Conservation (phyloP, 1,140 invertebrate genomes). For the Melipona quadrifasciata region DNA sequence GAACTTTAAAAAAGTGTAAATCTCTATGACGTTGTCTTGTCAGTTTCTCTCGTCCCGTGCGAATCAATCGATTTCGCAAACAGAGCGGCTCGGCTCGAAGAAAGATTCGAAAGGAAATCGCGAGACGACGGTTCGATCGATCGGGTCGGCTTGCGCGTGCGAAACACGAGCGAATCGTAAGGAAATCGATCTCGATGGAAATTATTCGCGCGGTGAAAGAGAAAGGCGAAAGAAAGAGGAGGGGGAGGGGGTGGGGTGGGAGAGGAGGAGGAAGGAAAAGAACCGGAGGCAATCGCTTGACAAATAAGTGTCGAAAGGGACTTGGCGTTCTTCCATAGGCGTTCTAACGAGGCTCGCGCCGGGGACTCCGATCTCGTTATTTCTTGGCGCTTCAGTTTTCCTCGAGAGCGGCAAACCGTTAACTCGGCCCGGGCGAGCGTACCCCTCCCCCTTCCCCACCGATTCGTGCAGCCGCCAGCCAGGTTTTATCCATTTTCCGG, state of each 20-base stretch:
- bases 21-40: no score
- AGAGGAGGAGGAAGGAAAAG: no score
- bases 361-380: slow-evolving; percentile 57
- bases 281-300: slow-evolving; percentile 35
- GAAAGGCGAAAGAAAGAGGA: no score
- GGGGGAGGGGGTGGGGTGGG: not conserved
- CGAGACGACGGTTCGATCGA: no score
- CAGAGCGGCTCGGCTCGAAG: no score
- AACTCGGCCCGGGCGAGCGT: not conserved
- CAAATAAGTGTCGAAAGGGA: slow-evolving; percentile 55
- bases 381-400: slow-evolving; percentile 55
- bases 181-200: not conserved
- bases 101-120: no score
- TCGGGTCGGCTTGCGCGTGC: no score
- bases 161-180: not conserved
- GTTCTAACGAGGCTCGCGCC: slow-evolving; percentile 55
- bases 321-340: slow-evolving; percentile 60
- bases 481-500: slow-evolving; percentile 54
- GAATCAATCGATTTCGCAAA: no score
- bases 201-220: not conserved
- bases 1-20: no score
- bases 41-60: no score
- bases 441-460: no score
- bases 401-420: not conserved
- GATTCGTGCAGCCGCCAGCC: no score